These are phyloP conservation scores for Tragelaphus buxtoni DNA, from an alignment of 2,113 vertebrate genomes.

Conservation along the genomic window DNA sequence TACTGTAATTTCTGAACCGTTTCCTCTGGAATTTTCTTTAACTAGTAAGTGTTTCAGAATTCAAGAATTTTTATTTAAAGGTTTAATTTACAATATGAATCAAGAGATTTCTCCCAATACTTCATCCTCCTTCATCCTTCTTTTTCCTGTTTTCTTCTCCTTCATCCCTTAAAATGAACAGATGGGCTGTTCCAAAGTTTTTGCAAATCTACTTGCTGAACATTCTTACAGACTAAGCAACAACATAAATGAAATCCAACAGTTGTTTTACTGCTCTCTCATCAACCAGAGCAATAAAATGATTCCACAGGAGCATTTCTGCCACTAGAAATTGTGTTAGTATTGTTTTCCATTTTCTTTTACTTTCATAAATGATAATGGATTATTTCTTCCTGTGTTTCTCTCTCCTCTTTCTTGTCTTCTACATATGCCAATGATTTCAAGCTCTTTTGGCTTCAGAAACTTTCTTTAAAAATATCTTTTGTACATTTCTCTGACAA, in stretches of 20 bases:
- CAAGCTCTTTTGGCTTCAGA: neutral
- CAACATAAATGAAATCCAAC: constrained; percentile 55
- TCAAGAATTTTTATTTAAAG: constrained; percentile 17
- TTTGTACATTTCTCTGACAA: neutral
- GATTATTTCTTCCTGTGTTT: constrained; percentile 29
- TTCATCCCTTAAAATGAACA: constrained; percentile 55
- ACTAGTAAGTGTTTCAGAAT: neutral
- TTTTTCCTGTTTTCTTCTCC: neutral
- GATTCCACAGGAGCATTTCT: neutral
- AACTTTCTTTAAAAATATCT: neutral
- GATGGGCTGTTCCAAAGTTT: constrained; percentile 53
- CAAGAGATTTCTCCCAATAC: neutral
- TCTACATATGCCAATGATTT: neutral
- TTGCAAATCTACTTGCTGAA: constrained; percentile 59
- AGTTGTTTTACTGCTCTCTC: constrained; percentile 62
- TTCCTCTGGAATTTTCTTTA: neutral
- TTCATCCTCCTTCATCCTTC: neutral
- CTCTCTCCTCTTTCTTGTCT: neutral
- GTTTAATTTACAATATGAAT: constrained; percentile 40
- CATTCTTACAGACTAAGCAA: constrained; percentile 63
- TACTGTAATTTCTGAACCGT: neutral
- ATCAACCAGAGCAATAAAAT: constrained; percentile 32
- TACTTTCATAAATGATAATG: constrained; percentile 2
- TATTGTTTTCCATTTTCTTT: neutral
- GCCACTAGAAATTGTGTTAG: neutral